Evolutionary conservation across 2,113 vertebrate species (phyloP), one percentile per base, ranked within the genome.

Genomic region (Pagrus major): DNA sequence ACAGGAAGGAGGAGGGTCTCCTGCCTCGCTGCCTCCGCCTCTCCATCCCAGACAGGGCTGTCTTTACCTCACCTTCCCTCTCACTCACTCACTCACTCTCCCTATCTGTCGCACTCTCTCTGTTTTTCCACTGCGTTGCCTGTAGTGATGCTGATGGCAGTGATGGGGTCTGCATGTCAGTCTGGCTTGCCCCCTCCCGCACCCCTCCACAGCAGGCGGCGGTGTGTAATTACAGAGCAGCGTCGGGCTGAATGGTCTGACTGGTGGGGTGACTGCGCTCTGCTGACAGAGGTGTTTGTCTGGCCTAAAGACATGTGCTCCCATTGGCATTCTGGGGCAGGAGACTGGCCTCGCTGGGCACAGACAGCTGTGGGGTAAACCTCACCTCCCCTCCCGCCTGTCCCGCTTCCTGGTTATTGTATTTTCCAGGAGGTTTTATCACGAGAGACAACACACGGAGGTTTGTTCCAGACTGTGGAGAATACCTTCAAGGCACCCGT

Each of bases 1-100:
- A 84, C 88, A 93, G 91, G 91, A 94, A 92, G 78, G 70, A 81
- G 91, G 88, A 79, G 90, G 89, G 63, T 78, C 77, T 70, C 79
- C 58, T 15, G 27, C 61, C 74, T 76, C n/a, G n/a, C 64, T 56
- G 44, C 51, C 67, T 71, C 81, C 72, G 46, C 71, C 77, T 70
- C 44, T 58, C 71, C 37, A n/a, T 81, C 77, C 68, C 85, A 86
- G 75, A 88, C 72, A 61, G 33, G 58, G 64, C 74, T 79, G 81
- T 86, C 85, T 86, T 83, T 81, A 83, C 78, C 83, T 83, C 83
- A 81, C 86, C 83, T 68, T 78, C 80, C 78, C 80, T 86, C 87
- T 92, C 88, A 71, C 75, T 89, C 77, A 68, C 87, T 92, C 87
- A 71, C 74, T 89, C 77, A 69, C 83, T 78, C 81, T 74, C 76